Percentiles rank a stretch among this genome's conserved stretches.
phyloP scores from a whole-genome alignment of 2,113 vertebrate species.

The Penelope pileata region DNA sequence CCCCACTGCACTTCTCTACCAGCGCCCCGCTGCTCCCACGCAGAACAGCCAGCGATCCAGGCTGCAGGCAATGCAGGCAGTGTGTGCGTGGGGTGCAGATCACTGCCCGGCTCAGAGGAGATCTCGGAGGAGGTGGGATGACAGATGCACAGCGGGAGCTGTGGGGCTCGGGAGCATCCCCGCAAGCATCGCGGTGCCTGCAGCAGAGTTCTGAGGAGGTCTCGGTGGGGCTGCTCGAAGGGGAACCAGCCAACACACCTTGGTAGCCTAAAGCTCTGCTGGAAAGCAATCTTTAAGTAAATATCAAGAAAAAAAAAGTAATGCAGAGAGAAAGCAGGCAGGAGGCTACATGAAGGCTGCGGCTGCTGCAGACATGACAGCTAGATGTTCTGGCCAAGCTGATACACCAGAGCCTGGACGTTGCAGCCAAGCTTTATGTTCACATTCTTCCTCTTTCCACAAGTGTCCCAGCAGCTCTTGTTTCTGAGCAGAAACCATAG shows the following conservation, averaged over 20 bases:
- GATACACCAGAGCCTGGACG: too few relatives aligned
- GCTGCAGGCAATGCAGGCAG: neutral
- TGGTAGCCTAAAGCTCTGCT: neutral
- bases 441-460: neutral
- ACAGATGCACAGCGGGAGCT: neutral
- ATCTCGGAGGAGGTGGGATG: too few relatives aligned
- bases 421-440: neutral
- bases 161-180: too few relatives aligned
- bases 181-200: too few relatives aligned
- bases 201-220: too few relatives aligned
- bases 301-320: neutral
- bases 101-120: neutral
- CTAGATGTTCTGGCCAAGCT: too few relatives aligned
- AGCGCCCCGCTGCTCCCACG: neutral
- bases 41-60: neutral
- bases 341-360: neutral
- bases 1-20: too few relatives aligned
- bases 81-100: neutral
- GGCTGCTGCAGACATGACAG: neutral
- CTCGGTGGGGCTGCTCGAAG: neutral
- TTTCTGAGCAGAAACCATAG: neutral
- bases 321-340: neutral
- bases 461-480: neutral
- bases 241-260: too few relatives aligned
- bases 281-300: neutral